These are phyloP conservation scores for Zootoca vivipara DNA, from an alignment of 2,113 vertebrate genomes.

Conservation along the genomic window DNA sequence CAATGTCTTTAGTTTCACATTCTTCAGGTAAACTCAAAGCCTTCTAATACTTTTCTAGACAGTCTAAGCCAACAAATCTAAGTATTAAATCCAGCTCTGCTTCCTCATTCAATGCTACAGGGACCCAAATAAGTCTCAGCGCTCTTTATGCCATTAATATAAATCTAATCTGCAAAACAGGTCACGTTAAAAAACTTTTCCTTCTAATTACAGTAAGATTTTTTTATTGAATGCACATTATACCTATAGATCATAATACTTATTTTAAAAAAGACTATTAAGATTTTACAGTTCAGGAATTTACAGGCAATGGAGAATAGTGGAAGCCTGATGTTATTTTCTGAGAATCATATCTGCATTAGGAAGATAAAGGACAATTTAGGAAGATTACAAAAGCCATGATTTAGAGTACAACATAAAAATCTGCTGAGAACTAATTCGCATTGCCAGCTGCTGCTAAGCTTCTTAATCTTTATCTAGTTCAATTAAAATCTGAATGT, in stretches of 20 bases:
- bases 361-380: constrained; percentile 84
- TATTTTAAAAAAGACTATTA: constrained; percentile 74
- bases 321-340: constrained; percentile 64
- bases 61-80: constrained; percentile 14
- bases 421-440: constrained; percentile 78
- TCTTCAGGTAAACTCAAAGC: neutral
- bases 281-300: constrained; percentile 78
- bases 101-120: constrained; percentile 28
- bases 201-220: constrained; percentile 77
- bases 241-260: constrained; percentile 75
- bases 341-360: constrained; percentile 78
- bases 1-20: neutral
- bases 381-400: constrained; percentile 81
- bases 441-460: constrained; percentile 81
- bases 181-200: constrained; percentile 68
- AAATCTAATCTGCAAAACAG: constrained; percentile 70
- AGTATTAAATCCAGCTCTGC: constrained; percentile 18
- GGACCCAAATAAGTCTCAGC: constrained; percentile 48
- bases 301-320: constrained; percentile 68
- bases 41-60: constrained; percentile 50
- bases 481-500: constrained; percentile 87
- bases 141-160: constrained; percentile 46
- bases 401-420: constrained; percentile 79
- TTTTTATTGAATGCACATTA: constrained; percentile 74
- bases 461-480: constrained; percentile 87